Evolutionary conservation across 2,888 invertebrate species (phyloP).

Genomic region (Ramazzottius varieornatus): DNA sequence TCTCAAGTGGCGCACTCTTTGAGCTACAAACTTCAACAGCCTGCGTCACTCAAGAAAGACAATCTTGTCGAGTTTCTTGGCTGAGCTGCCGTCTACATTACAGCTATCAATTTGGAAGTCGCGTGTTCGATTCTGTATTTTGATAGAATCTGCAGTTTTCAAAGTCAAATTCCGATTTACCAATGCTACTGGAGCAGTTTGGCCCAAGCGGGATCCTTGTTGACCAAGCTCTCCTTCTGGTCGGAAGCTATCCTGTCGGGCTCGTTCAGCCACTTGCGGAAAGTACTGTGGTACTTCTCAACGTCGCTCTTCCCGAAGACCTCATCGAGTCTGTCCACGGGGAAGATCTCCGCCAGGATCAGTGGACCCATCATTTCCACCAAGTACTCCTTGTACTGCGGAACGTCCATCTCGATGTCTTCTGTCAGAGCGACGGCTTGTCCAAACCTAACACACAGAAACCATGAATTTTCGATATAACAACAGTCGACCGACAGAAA

Average conservation of each 20-base stretch:
- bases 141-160: no score
- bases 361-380: background rate
- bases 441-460: background rate
- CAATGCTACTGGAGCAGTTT: no score
- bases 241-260: background rate
- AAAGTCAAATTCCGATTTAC: no score
- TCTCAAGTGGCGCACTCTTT: no score
- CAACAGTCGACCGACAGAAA: background rate
- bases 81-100: no score
- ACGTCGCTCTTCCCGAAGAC: background rate
- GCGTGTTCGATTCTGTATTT: no score
- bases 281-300: background rate
- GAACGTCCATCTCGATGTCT: background rate
- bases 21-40: no score
- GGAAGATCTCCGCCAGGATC: background rate
- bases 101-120: no score
- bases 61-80: no score
- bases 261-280: background rate
- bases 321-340: background rate
- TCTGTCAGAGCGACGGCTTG: background rate
- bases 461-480: background rate
- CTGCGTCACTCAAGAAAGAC: no score
- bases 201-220: no score
- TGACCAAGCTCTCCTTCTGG: background rate
- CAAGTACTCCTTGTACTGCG: background rate